These are phyloP conservation scores for Drymonia ruficornis DNA, from an alignment of 2,888 invertebrate species.

Conservation along the genomic window DNA sequence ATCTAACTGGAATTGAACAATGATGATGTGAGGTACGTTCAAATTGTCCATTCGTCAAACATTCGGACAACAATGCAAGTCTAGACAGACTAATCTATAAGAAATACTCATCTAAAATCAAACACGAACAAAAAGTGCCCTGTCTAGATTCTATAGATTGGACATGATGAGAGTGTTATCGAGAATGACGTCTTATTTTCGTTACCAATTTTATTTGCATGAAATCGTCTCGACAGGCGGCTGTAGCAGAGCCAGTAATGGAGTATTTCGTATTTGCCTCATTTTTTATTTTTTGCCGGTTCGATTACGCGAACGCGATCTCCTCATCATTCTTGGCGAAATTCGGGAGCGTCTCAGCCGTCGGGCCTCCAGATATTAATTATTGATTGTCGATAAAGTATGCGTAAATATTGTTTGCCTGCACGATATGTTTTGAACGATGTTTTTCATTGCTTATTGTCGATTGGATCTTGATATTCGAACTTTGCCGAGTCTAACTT, in stretches of 20 bases:
- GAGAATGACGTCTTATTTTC: constrained; percentile 34
- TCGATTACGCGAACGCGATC: constrained; percentile 85
- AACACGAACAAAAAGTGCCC: constrained; percentile 32
- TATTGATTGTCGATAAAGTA: constrained; percentile 82
- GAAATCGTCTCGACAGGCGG: constrained; percentile 59
- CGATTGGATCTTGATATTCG: neutral
- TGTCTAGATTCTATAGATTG: constrained; percentile 37
- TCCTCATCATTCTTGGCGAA: constrained; percentile 80
- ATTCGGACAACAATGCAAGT: constrained; percentile 31
- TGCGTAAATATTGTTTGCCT: constrained; percentile 74
- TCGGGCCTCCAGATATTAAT: constrained; percentile 81
- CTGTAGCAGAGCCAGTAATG: constrained; percentile 69
- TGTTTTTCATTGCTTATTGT: constrained; percentile 43
- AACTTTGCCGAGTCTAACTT: neutral
- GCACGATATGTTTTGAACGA: constrained; percentile 51
- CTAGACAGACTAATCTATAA: constrained; percentile 29
- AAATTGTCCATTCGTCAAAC: constrained; percentile 29
- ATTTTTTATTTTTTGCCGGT: constrained; percentile 83
- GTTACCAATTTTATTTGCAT: constrained; percentile 39
- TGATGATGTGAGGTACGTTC: constrained; percentile 35
- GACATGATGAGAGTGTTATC: constrained; percentile 35
- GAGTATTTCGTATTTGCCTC: constrained; percentile 84
- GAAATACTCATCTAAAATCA: constrained; percentile 34
- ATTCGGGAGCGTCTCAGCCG: constrained; percentile 83
- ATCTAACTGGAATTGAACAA: constrained; percentile 29